phyloP scores from a whole-genome alignment of 2,113 vertebrate genomes.

The Percina caprodes region DNA sequence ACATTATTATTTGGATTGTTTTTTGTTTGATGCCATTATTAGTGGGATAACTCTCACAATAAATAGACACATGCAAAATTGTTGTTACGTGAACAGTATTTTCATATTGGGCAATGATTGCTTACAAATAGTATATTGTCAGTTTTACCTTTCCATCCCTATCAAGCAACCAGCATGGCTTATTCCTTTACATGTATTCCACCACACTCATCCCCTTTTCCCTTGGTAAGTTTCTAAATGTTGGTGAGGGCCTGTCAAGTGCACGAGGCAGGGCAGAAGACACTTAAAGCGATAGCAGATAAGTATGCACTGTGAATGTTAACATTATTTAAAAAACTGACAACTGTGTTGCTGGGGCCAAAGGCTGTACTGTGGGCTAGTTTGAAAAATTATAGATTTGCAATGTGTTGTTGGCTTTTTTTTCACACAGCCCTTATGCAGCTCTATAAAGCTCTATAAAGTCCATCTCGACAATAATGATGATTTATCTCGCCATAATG shows the following conservation, averaged over 20 bases:
- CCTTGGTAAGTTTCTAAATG: slow-evolving; percentile 18
- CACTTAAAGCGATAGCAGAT: slow-evolving; percentile 33
- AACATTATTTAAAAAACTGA: slow-evolving; percentile 52
- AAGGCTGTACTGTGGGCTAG: slow-evolving; percentile 18
- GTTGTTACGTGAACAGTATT: background rate
- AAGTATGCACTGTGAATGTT: slow-evolving; percentile 40
- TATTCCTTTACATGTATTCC: slow-evolving; percentile 30
- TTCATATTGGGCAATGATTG: background rate
- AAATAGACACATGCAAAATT: background rate
- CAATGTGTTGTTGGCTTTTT: background rate
- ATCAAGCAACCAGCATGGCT: slow-evolving; percentile 25
- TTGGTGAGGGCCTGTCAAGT: slow-evolving; percentile 43
- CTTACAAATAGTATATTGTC: background rate
- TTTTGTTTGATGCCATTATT: background rate
- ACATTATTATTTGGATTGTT: background rate
- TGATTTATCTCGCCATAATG: slow-evolving; percentile 56
- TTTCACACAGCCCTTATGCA: background rate
- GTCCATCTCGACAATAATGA: slow-evolving; percentile 30
- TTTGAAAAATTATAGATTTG: slow-evolving; percentile 43
- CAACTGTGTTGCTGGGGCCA: slow-evolving; percentile 25
- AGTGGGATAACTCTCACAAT: background rate
- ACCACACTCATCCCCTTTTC: slow-evolving; percentile 6
- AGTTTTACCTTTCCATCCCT: background rate
- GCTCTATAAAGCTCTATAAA: slow-evolving; percentile 15
- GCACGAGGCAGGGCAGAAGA: slow-evolving; percentile 23